Percentiles rank a stretch among this genome's conserved stretches.
phyloP scores from a whole-genome alignment of 2,113 vertebrate genomes.

The Nothocercus nigrocapillus region DNA sequence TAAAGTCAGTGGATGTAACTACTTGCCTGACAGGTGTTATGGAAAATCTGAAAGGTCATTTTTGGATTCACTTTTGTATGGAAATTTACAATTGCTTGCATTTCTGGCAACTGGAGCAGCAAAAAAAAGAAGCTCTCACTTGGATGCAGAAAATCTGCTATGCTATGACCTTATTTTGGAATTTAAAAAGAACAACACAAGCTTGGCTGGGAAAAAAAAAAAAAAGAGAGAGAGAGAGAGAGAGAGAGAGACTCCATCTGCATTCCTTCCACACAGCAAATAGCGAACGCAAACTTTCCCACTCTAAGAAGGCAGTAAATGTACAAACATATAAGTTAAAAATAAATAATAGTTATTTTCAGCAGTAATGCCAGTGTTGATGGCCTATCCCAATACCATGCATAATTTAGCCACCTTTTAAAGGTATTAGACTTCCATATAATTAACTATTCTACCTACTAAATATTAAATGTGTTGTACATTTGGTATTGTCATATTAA shows the following conservation, averaged over 20 bases:
- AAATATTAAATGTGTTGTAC: too few relatives aligned
- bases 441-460: neutral
- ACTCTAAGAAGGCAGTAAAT: neutral
- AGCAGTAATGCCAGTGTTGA: neutral
- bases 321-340: neutral
- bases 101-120: conserved; percentile 17
- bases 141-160: neutral
- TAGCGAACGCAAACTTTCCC: neutral
- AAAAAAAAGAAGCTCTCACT: neutral
- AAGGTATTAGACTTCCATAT: neutral
- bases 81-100: neutral
- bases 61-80: neutral
- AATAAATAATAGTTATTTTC: neutral
- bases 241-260: neutral
- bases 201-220: neutral
- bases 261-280: conserved; percentile 2
- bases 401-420: neutral
- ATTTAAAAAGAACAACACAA: conserved; percentile 10
- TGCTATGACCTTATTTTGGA: neutral
- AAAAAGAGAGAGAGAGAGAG: neutral
- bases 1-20: neutral
- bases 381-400: neutral
- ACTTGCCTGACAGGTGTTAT: neutral
- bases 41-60: conserved; percentile 27
- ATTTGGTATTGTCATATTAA: too few relatives aligned